Evolutionary conservation across 1,140 invertebrate genomes (phyloP), one percentile per base, ranked within the genome.

Genomic region (Meloidogyne floridensis): DNA sequence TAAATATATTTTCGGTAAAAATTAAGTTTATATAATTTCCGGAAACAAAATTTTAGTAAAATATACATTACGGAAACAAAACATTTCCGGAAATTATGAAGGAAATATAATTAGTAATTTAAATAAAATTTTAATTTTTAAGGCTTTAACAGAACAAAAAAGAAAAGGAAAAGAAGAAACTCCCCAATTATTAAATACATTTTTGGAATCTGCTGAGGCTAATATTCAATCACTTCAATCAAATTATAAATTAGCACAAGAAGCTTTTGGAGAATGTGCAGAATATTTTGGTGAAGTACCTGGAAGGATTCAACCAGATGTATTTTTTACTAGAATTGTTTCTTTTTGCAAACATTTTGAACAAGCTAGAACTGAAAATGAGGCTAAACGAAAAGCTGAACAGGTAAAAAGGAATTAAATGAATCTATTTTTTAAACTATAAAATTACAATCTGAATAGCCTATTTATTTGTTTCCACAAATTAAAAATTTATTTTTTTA

Each of bases 291-390:
- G 83, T 10, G 83, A 84, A 53, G 7, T 80, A 6, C n/a, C 42
- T 3, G 51, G 43, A 32, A 76, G 59, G 15, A 13, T 71, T 10
- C 80, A 82, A 70, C 82, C 83, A 53, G 83, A 84, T 43, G 71
- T 65, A 15, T 84, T 84, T 56, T 84, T 84, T 59, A 54, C 83
- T 10, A 80, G 83, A 15, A 85, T 84, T 53, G 65, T 83, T 13
- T 53, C 83, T 20, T 84, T 84, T 72, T 82, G 69, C 15, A 83
- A 81, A 51, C 75, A 84, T 71, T 84, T 84, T 70, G 76, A 84
- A 71, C 81, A 72, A 42, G 83, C 83, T 47, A 51, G 53, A 10
- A 71, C 13, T 6, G 82, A 83, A 43, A 72, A 83, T 72, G 83
- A 84, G 42, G 42, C 69, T 51, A 72, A 72, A 18, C 13, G 47